Base-by-base conservation (phyloP, 2,113 vertebrate species). In the Synodontis membranacea region DNA sequence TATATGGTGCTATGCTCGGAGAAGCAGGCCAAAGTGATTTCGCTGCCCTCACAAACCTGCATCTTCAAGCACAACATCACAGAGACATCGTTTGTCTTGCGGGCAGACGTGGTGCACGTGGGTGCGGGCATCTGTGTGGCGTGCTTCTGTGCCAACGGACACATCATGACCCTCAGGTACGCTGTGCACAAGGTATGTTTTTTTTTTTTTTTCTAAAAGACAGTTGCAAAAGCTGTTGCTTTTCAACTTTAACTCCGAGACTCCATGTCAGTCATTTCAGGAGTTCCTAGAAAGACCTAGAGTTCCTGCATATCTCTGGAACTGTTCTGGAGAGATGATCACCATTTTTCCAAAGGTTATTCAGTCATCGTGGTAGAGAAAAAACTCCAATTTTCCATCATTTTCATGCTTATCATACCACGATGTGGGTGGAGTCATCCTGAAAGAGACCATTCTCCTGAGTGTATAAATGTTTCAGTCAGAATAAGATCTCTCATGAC, bases 141-240 rank as follows among this genome's bases (percentile, higher is more conserved):
- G 46, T 99, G 97, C 92, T 99, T 99, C 94, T 99, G 98, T 91
- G 98, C 98, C 93, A 99, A 99, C 28, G 98, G 98, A 92, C 98
- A 99, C 93, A 99, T 99, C 92, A 99, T 99, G 98, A 96, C 97
- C 87, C 97, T 99, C 91, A 99, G 98, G 98, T 99, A 94, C 5
- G 8, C 9, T 23, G 10, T 60, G 14, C 39, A 23, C 42, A 5
- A 37, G 11, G 37, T 68, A 68, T 31, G 28, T 21, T 68, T 37
- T n/a, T n/a, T n/a, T n/a, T n/a, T n/a, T n/a, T n/a, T n/a, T n/a
- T 37, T 37, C 31, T 37, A 7, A 37, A 66, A 68, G 64, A 68
- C n/a, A n/a, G n/a, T n/a, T n/a, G n/a, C n/a, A n/a, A n/a, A n/a
- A n/a, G n/a, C n/a, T n/a, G n/a, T n/a, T n/a, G n/a, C n/a, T n/a